Percentiles rank a stretch among this genome's conserved stretches.
phyloP scores from a whole-genome alignment of 2,797 vertebrate genomes.

The Sphenodon punctatus region DNA sequence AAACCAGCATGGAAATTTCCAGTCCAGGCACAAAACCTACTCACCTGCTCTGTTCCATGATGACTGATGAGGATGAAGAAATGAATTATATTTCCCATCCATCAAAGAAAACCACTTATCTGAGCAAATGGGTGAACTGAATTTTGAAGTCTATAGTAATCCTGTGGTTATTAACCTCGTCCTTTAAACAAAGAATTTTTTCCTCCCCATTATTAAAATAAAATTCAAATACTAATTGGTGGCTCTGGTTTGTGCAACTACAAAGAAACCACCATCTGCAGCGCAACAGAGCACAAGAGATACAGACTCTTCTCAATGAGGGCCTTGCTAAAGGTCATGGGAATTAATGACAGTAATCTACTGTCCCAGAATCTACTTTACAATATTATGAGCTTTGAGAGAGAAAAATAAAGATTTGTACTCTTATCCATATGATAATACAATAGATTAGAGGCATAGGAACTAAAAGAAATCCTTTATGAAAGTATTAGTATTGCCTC shows the following conservation, averaged over 20 bases:
- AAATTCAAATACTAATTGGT: not conserved
- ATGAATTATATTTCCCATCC: not conserved
- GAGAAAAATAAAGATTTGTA: constrained; percentile 11
- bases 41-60: not conserved
- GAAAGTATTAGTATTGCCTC: constrained; percentile 8
- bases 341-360: not conserved
- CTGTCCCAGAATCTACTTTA: constrained; percentile 6
- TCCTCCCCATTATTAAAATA: not conserved
- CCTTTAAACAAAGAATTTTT: not conserved
- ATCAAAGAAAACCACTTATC: not conserved
- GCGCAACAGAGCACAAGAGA: not conserved
- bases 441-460: not conserved
- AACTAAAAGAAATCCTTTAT: not conserved
- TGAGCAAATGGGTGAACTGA: not conserved
- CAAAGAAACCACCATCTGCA: not conserved
- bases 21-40: not conserved
- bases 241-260: not conserved
- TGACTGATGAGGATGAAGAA: not conserved
- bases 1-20: not conserved
- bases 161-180: not conserved
- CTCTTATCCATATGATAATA: not conserved
- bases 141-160: not conserved
- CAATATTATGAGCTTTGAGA: not conserved
- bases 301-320: not conserved
- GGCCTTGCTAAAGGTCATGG: not conserved